Conservation (phyloP, 1,140 invertebrate species). For the Apis laboriosa region DNA sequence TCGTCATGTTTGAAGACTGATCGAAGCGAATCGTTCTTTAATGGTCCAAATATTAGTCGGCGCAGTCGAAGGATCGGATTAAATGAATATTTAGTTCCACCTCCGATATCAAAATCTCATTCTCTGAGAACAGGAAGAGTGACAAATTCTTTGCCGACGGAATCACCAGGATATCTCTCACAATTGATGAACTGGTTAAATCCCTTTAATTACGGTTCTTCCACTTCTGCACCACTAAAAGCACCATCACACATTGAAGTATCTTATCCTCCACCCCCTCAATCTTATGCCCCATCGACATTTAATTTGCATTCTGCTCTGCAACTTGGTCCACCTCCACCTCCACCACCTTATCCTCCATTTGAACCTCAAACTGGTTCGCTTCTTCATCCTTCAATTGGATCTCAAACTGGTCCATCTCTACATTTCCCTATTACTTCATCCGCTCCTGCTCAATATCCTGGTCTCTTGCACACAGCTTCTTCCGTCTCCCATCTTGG, state of each 20-base stretch:
- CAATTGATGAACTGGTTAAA: constrained; percentile 74
- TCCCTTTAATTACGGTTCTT: constrained; percentile 63
- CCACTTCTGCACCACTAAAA: constrained; percentile 14
- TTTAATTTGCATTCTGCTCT: not conserved
- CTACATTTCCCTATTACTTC: not conserved
- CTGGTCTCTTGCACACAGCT: not conserved
- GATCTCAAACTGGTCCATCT: not conserved
- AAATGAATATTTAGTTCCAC: constrained; percentile 75
- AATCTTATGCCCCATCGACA: not conserved
- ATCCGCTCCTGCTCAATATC: not conserved
- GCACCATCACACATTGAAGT: constrained; percentile 9
- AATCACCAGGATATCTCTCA: constrained; percentile 70
- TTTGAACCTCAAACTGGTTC: not conserved
- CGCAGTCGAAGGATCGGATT: constrained; percentile 63
- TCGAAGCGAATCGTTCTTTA: constrained; percentile 37
- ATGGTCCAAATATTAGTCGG: constrained; percentile 22
- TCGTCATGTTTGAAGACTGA: constrained; percentile 60
- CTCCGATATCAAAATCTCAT: constrained; percentile 36
- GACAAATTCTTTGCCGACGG: constrained; percentile 15
- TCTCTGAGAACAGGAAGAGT: constrained; percentile 53
- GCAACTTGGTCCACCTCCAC: not conserved
- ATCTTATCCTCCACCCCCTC: not conserved
- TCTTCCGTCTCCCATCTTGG: not conserved
- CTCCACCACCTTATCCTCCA: constrained; percentile 1
- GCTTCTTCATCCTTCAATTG: not conserved